Conservation (phyloP, 2,113 vertebrate species). For the Coptodon rendalli region DNA sequence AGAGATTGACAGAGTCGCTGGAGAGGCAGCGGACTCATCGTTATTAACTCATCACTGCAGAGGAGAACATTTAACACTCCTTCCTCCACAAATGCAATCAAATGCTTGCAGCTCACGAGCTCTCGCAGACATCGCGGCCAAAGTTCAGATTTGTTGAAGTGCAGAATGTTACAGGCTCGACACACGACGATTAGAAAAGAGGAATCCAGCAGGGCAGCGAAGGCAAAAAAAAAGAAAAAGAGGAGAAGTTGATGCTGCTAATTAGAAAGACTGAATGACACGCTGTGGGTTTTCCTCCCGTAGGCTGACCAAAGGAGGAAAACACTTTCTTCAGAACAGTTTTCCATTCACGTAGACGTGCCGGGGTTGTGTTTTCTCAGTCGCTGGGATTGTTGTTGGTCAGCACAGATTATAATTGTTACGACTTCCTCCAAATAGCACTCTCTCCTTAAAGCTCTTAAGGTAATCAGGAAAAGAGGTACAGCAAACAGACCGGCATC, state of each 20-base stretch:
- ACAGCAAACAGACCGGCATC: background rate
- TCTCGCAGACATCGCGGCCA: accelerated
- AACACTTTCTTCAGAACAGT: background rate
- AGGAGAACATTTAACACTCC: background rate
- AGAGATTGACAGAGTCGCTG: background rate
- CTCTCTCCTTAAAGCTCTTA: background rate
- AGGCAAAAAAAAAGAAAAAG: background rate
- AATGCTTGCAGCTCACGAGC: background rate
- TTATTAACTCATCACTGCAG: background rate
- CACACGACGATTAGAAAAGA: background rate
- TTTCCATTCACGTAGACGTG: background rate
- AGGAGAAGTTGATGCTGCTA: background rate
- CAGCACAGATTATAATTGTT: background rate
- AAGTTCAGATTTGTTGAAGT: background rate
- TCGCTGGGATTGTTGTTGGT: background rate
- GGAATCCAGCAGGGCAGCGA: background rate
- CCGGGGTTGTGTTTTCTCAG: background rate
- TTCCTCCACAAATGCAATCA: background rate
- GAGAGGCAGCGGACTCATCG: background rate
- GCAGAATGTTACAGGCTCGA: background rate
- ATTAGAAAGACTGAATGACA: background rate
- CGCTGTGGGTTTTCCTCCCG: background rate
- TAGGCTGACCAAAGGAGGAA: background rate
- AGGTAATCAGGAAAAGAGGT: background rate
- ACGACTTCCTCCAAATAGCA: background rate